A percentile compares a stretch with the other conserved stretches of the same genome.
phyloP scores from a whole-genome alignment of 2,113 vertebrate species.

The Myrmecobius fasciatus region DNA sequence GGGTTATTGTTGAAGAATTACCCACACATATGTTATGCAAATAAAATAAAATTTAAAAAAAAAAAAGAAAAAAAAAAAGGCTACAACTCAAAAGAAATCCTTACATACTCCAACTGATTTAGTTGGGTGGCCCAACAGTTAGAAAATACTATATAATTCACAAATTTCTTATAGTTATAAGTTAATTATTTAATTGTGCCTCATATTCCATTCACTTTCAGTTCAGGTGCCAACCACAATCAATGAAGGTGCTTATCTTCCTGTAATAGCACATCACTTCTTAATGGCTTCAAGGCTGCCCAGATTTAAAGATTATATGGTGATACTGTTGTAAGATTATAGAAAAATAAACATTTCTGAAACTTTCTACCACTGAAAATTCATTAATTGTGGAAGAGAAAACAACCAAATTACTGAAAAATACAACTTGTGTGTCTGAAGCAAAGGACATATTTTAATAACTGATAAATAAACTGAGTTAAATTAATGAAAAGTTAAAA shows the following conservation, averaged over 20 bases:
- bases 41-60: too few relatives aligned
- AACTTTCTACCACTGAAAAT: constrained; percentile 17
- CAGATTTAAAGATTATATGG: not conserved
- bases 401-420: constrained; percentile 8
- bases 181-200: constrained; percentile 9
- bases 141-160: not conserved
- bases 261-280: not conserved
- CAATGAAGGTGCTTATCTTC: not conserved
- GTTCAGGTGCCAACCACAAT: constrained; percentile 10
- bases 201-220: not conserved
- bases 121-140: constrained; percentile 9
- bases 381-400: not conserved
- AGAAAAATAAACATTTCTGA: constrained; percentile 41
- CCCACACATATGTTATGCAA: too few relatives aligned
- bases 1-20: too few relatives aligned
- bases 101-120: constrained; percentile 26
- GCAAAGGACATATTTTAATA: constrained; percentile 34
- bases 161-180: constrained; percentile 40
- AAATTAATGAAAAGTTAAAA: constrained; percentile 42
- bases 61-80: too few relatives aligned
- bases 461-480: not conserved
- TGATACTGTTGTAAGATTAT: not conserved
- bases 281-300: constrained; percentile 24
- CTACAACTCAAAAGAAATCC: constrained; percentile 30
- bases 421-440: not conserved